Base-by-base conservation (phyloP, 1,140 invertebrate genomes). In the Zaprionus ghesquierei region DNA sequence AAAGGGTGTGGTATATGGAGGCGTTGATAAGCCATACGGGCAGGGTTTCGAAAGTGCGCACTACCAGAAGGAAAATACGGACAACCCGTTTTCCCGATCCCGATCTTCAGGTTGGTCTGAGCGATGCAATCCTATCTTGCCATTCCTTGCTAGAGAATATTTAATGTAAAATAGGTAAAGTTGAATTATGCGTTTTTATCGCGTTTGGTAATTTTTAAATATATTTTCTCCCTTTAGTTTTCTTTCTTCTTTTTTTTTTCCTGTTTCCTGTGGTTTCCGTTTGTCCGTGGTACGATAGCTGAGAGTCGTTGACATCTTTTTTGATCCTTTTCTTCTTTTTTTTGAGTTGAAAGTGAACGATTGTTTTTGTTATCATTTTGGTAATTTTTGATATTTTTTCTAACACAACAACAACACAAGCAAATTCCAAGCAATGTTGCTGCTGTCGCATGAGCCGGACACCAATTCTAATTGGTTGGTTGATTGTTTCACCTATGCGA, bases 331-430 rank as follows among this genome's bases (percentile, higher is more conserved):
- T 80, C 80, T 60, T 66, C 20, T 22, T 18, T 20, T 77, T 81
- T 85, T 60, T 63, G 72, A 87, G 72, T 87, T 82, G 79, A 89
- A 87, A 87, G 84, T 82, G 69, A 87, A 89, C 79, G 84, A 70
- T 29, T 29, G n/a, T 73, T 86, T 89, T 49, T 78, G 63, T 49
- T 81, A 58, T 72, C 22, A 70, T 76, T 79, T 78, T 73, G 54
- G 51, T 31, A 55, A 74, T 25, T 63, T 63, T 53, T 69, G 33
- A 13, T 49, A 38, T 69, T 51, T 64, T n/a, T 89, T 86, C 79
- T 82, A 81, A 89, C 72, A 87, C 69, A 87, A 86, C 81, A 59
- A 41, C 58, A 63, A 63, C 61, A 54, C 61, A 77, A 87, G 82
- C 82, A 87, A 86, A 76, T 64, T 77, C 82, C 82, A 69, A 62